Conservation (phyloP, 2,113 vertebrate genomes). For the Rousettus leschenaultii region DNA sequence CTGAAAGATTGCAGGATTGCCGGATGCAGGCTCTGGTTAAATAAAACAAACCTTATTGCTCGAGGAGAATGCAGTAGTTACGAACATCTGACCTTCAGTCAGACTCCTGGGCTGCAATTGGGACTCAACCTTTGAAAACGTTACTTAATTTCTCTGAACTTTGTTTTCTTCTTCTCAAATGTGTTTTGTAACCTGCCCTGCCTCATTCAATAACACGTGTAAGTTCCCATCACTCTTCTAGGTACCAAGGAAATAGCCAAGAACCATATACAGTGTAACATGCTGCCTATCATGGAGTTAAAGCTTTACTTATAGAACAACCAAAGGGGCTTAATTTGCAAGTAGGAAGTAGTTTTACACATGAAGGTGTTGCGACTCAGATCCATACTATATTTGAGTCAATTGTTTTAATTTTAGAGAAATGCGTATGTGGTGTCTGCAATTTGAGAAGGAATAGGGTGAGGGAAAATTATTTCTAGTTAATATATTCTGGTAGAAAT, state of each 20-base stretch:
- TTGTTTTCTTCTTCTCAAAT: not conserved
- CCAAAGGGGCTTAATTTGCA: not conserved
- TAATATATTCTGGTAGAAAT: slow-evolving; percentile 21
- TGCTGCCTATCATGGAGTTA: not conserved
- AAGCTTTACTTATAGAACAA: not conserved
- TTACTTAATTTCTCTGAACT: not conserved
- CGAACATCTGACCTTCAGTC: not conserved
- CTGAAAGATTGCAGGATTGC: not conserved
- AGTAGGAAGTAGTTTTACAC: not conserved
- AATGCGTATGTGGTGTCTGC: not conserved
- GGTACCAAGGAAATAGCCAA: not conserved
- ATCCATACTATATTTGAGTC: not conserved
- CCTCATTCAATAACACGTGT: not conserved
- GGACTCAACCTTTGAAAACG: not conserved
- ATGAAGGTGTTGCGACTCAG: not conserved
- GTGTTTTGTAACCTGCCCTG: not conserved
- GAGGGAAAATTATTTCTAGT: not conserved
- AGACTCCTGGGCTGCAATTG: not conserved
- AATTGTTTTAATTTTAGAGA: not conserved
- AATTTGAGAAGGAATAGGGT: not conserved
- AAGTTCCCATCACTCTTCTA: not conserved
- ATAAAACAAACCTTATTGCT: not conserved
- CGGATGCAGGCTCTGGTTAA: not conserved
- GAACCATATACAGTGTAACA: not conserved
- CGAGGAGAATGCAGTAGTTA: not conserved